Base-by-base conservation (phyloP, 2,113 vertebrate genomes). In the Calonectris borealis region DNA sequence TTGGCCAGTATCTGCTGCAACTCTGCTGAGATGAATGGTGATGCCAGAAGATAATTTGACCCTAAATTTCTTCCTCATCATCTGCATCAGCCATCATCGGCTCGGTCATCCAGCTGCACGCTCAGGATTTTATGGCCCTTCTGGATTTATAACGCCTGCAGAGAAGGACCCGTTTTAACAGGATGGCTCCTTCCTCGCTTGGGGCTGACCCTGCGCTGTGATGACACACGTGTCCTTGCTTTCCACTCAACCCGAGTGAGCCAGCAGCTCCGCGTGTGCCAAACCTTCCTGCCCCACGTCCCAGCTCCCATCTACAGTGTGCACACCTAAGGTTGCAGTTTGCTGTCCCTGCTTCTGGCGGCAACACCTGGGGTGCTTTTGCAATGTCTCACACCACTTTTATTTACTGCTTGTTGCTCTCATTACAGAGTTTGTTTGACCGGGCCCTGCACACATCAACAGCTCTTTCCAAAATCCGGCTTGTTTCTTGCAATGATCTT, bases 131-230 rank as follows among this genome's bases (percentile, higher is more conserved):
- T 54, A 36, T 31, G 69, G 57, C 46, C 55, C 17, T 51, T 83
- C 66, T 36, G 44, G 26, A 44, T 68, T 71, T 72, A n/a, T 24
- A 34, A 36, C 2, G 29, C 17, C 26, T 38, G 36, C 1, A 1
- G 32, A 70, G 55, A 93, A 82, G 26, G 34, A 34, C 26, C n/a
- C 0, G 0, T 68, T 64, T 29, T 38, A 36, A 27, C 26, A 69
- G 14, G 61, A 36, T 1, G 2, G 9, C 16, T 48, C 38, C 1
- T 1, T 42, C 91, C 51, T 57, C 0, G 0, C 40, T 21, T 4
- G 31, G 32, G 12, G 31, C 44, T 69, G 65, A 25, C 61, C 52
- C 36, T 42, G 38, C 0, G 0, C 76, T 3, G 2, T 55, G 83
- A 21, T 11, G 12, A 12, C 40, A 32, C 1, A 3, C 0, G 1